phyloP scores from a whole-genome alignment of 1,140 invertebrate species.

The Steinernema feltiae region DNA sequence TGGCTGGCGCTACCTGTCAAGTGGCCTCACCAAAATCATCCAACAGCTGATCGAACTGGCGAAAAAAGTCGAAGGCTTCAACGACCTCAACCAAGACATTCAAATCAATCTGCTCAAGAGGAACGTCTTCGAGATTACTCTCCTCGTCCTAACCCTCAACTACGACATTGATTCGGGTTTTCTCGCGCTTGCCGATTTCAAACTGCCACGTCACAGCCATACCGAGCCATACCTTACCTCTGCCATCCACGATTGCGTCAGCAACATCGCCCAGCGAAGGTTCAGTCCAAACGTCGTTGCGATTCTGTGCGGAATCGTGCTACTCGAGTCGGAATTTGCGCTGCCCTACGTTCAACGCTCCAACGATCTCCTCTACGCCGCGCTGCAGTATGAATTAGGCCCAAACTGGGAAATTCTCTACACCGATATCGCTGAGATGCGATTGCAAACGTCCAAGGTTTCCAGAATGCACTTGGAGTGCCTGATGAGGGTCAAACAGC shows the following conservation, averaged over 20 bases:
- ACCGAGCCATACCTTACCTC: neutral
- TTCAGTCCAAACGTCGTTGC: neutral
- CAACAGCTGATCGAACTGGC: neutral
- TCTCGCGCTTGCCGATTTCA: neutral
- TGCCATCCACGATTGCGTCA: neutral
- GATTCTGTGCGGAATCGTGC: neutral
- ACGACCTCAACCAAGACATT: neutral
- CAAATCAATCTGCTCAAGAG: neutral
- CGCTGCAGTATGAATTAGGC: neutral
- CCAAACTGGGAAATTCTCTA: neutral
- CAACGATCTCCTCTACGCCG: neutral
- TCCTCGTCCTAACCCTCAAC: neutral
- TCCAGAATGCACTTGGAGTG: neutral
- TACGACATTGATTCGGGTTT: neutral
- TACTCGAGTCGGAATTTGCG: neutral
- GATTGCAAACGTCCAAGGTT: neutral
- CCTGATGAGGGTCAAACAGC: neutral
- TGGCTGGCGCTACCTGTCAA: neutral
- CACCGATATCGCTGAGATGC: neutral
- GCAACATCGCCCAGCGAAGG: neutral
- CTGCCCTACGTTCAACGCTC: neutral
- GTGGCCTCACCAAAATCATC: neutral
- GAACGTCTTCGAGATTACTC: constrained; percentile 8
- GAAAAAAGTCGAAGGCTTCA: neutral
- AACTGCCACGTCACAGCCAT: neutral